Evolutionary conservation across 2,113 vertebrate species (phyloP).

Genomic region (Suricata suricatta): DNA sequence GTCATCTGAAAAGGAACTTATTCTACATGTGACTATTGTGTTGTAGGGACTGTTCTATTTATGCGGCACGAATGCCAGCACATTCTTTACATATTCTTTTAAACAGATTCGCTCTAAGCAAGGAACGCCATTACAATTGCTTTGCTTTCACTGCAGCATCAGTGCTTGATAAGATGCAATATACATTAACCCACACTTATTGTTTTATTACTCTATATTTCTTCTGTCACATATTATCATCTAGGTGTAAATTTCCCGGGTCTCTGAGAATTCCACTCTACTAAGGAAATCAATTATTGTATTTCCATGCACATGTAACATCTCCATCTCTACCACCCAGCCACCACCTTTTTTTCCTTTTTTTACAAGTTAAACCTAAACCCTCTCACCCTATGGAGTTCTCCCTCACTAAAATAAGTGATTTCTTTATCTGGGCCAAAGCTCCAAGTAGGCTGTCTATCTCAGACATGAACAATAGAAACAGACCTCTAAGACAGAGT

Average conservation of each 20-base stretch:
- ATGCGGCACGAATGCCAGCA: neutral
- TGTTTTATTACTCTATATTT: neutral
- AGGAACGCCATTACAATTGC: neutral
- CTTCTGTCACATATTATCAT: neutral
- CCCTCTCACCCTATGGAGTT: neutral
- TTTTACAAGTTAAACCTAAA: constrained; percentile 20
- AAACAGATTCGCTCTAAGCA: neutral
- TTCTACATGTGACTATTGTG: neutral
- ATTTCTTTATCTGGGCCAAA: neutral
- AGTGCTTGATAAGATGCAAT: neutral
- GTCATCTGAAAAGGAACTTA: neutral
- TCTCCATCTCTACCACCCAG: neutral
- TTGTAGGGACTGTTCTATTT: neutral
- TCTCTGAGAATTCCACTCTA: neutral
- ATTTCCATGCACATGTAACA: neutral
- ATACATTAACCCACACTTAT: neutral
- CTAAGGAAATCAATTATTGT: neutral
- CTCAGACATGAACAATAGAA: neutral
- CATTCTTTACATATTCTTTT: neutral
- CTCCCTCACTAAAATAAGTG: neutral
- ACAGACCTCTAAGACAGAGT: neutral
- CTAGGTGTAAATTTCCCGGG: neutral
- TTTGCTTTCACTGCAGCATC: neutral
- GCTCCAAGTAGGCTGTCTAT: neutral
- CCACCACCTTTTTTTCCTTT: neutral